Evolutionary conservation across 1,140 invertebrate genomes (phyloP).

Genomic region (Drosophila elegans): DNA sequence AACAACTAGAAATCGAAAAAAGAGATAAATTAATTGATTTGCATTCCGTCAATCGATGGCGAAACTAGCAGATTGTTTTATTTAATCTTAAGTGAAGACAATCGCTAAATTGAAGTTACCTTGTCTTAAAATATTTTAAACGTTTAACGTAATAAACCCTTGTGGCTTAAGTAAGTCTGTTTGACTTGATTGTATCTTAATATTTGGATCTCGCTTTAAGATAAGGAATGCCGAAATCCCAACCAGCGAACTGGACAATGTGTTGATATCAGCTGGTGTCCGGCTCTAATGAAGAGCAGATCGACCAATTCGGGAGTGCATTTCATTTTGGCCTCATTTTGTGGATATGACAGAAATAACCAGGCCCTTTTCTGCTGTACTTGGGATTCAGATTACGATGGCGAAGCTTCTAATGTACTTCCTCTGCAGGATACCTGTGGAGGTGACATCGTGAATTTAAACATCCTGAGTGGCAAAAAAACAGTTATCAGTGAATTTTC

Average conservation of each 20-base stretch:
- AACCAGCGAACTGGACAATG: background rate
- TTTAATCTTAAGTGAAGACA: too few species aligned
- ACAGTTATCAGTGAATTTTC: background rate
- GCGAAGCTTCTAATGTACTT: background rate
- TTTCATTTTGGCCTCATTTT: background rate
- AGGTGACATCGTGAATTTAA: background rate
- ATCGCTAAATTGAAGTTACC: too few species aligned
- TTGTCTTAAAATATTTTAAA: too few species aligned
- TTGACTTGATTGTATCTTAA: too few species aligned
- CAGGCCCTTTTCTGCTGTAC: background rate
- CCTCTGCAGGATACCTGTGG: background rate
- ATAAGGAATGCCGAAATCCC: background rate
- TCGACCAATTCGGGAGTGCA: background rate
- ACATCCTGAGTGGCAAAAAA: background rate
- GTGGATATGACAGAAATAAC: background rate
- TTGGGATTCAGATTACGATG: background rate
- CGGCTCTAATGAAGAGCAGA: background rate
- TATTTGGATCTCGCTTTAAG: background rate
- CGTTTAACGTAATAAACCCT: too few species aligned
- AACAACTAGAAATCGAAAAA: too few species aligned
- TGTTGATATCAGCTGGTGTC: background rate
- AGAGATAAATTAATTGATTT: too few species aligned
- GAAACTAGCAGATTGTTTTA: too few species aligned
- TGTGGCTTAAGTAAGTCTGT: too few species aligned
- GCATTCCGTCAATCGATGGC: too few species aligned